Evolutionary conservation across 2,797 vertebrate species (phyloP).

Genomic region (Atherinosoma microstoma): DNA sequence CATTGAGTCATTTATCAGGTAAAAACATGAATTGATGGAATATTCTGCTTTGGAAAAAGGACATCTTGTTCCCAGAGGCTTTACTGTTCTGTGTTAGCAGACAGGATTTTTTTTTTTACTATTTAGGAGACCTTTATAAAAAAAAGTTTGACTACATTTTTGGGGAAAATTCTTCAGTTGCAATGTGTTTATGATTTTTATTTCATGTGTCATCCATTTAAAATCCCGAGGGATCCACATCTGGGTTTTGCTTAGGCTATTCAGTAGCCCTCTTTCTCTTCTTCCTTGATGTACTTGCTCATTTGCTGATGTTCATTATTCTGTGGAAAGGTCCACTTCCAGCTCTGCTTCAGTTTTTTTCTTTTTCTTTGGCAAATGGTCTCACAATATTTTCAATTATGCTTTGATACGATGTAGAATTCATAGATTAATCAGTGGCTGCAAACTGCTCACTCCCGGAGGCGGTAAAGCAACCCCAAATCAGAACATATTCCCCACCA

Average conservation of each 20-base stretch:
- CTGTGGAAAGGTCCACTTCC: not conserved
- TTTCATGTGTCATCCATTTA: not conserved
- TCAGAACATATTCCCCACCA: not conserved
- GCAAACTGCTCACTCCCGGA: not conserved
- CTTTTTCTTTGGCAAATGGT: not conserved
- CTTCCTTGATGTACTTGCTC: not conserved
- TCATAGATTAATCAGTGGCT: not conserved
- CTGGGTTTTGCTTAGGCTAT: not conserved
- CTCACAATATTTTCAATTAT: not conserved
- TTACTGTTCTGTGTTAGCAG: not conserved
- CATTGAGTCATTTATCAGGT: not conserved
- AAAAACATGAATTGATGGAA: too few species aligned
- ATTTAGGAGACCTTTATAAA: not conserved
- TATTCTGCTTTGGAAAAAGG: too few species aligned
- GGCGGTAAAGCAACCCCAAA: not conserved
- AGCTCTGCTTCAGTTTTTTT: not conserved
- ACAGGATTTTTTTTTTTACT: not conserved
- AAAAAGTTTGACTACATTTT: not conserved
- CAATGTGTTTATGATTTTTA: not conserved
- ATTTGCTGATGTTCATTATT: not conserved
- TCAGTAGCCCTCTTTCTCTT: not conserved
- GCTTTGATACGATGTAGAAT: not conserved
- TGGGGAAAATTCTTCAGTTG: not conserved
- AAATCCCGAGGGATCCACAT: not conserved
- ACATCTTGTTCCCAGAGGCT: too few species aligned